A percentile compares a stretch with the other conserved stretches of the same genome.
Conservation (phyloP, 2,113 vertebrate species). For the Zosterops lateralis region DNA sequence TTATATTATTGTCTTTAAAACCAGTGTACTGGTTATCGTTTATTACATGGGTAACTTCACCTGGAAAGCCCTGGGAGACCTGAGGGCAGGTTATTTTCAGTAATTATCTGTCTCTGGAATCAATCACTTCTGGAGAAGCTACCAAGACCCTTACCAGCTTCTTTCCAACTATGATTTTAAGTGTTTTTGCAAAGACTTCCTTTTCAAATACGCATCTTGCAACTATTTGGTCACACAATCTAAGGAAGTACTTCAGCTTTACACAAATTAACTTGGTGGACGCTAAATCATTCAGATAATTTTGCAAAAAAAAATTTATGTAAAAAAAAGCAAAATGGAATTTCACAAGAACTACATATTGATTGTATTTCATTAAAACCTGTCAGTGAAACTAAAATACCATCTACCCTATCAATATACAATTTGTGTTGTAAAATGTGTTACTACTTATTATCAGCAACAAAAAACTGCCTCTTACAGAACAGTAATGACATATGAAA, state of each 20-base stretch:
- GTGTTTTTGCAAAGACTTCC: background rate
- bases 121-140: background rate
- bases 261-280: background rate
- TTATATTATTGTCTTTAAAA: background rate
- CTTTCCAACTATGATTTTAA: background rate
- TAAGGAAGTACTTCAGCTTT: background rate
- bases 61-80: background rate
- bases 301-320: background rate
- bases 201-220: background rate
- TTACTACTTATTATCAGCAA: background rate
- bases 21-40: background rate
- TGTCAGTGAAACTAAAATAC: background rate
- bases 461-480: constrained; percentile 31
- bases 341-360: background rate
- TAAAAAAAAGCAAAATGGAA: background rate
- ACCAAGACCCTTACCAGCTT: background rate
- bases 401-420: background rate
- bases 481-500: constrained; percentile 52
- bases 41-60: background rate
- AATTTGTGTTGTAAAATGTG: background rate
- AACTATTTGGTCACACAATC: background rate
- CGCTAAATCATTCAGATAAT: background rate
- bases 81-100: background rate
- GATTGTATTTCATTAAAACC: background rate
- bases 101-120: background rate